phyloP scores from a whole-genome alignment of 2,113 vertebrate genomes.

The Callithrix jacchus region DNA sequence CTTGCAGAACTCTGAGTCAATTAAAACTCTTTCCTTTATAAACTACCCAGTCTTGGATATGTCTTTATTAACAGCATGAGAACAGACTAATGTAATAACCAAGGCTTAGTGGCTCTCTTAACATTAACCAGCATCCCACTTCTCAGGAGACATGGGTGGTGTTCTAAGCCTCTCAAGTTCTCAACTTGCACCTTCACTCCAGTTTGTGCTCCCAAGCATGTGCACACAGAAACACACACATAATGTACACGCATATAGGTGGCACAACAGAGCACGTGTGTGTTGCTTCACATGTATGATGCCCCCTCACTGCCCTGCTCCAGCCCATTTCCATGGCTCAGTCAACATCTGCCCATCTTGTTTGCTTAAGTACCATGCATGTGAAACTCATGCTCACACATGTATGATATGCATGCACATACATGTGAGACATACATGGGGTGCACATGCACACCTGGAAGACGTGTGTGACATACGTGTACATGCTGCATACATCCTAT shows the following conservation, averaged over 20 bases:
- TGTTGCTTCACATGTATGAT: background rate
- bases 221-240: background rate
- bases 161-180: background rate
- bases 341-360: no score
- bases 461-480: fast-evolving
- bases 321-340: no score
- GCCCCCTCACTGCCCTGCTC: no score
- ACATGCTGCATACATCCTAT: background rate
- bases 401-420: background rate
- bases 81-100: no score
- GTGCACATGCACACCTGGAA: background rate
- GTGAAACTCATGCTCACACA: no score
- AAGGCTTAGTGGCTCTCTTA: background rate
- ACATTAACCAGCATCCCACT: background rate
- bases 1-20: no score
- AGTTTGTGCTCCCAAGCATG: background rate
- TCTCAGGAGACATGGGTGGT: fast-evolving
- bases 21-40: no score
- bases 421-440: background rate
- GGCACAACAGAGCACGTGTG: fast-evolving
- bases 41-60: no score
- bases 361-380: no score
- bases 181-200: background rate
- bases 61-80: no score
- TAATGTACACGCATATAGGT: background rate